Evolutionary conservation across 2,888 invertebrate genomes (phyloP).

Genomic region (Drosophila anomalata): DNA sequence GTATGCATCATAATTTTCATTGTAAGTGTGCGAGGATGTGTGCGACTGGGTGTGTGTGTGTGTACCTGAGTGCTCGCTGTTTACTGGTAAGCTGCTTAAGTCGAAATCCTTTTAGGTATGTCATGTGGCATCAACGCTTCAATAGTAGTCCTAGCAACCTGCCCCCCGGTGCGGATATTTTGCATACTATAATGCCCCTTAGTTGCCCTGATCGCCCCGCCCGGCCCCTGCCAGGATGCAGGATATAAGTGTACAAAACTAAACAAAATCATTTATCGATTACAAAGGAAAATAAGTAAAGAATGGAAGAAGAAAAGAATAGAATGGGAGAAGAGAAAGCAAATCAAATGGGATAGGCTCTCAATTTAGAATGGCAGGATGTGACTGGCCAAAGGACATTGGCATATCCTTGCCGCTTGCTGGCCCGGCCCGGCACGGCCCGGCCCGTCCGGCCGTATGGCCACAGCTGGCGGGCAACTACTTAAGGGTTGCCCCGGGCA

Average conservation of each 20-base stretch:
- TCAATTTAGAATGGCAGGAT: conserved; percentile 22
- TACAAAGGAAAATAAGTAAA: conserved; percentile 34
- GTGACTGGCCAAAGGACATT: conserved; percentile 30
- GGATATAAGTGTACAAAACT: conserved; percentile 50
- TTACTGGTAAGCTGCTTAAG: conserved; percentile 73
- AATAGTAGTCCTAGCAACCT: conserved; percentile 43
- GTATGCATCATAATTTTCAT: conserved; percentile 58
- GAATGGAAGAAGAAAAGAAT: neutral
- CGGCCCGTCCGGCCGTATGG: conserved; percentile 3
- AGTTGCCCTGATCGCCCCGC: neutral
- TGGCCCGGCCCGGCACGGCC: neutral
- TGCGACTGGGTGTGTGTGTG: neutral
- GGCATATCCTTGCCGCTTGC: neutral
- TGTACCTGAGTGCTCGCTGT: conserved; percentile 46
- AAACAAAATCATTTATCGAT: conserved; percentile 76
- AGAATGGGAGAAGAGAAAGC: conserved; percentile 19
- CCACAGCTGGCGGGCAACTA: conserved; percentile 32
- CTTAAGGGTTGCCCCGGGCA: conserved; percentile 25
- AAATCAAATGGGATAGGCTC: conserved; percentile 42
- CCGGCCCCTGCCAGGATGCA: conserved; percentile 21
- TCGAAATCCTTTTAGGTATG: conserved; percentile 74
- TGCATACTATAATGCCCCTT: conserved; percentile 41
- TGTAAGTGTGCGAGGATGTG: conserved; percentile 8
- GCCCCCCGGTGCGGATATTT: conserved; percentile 58
- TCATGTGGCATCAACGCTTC: conserved; percentile 59